Percentiles rank a stretch among this genome's conserved stretches.
Conservation (phyloP, 2,888 invertebrate genomes). For the Eutolmus rufibarbis region DNA sequence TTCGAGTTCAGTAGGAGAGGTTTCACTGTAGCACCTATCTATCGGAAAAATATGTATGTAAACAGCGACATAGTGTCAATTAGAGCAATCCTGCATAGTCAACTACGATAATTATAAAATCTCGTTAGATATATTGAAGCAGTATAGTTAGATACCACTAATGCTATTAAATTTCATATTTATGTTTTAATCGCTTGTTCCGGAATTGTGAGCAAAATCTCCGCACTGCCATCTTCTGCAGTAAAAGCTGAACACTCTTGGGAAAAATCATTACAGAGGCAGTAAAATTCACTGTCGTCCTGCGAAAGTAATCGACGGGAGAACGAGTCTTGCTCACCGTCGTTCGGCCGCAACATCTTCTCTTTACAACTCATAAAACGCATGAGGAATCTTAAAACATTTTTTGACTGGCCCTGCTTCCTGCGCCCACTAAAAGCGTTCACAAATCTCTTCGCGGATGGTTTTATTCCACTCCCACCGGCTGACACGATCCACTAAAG, state of each 20-base stretch:
- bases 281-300: not conserved
- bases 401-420: not conserved
- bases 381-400: not conserved
- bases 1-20: no score
- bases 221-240: not conserved
- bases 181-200: no score
- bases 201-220: no score
- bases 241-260: not conserved
- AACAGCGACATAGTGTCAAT: no score
- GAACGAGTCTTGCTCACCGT: not conserved
- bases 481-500: not conserved
- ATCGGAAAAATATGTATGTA: no score
- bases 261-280: not conserved
- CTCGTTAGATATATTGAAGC: no score
- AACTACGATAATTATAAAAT: no score
- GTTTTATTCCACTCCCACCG: not conserved
- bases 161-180: no score
- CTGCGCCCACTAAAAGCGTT: not conserved
- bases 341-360: not conserved
- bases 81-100: no score
- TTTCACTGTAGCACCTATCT: no score
- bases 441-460: not conserved
- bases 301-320: not conserved
- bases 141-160: no score
- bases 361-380: not conserved